phyloP scores from a whole-genome alignment of 2,888 invertebrate species.

The Carcina quercana region DNA sequence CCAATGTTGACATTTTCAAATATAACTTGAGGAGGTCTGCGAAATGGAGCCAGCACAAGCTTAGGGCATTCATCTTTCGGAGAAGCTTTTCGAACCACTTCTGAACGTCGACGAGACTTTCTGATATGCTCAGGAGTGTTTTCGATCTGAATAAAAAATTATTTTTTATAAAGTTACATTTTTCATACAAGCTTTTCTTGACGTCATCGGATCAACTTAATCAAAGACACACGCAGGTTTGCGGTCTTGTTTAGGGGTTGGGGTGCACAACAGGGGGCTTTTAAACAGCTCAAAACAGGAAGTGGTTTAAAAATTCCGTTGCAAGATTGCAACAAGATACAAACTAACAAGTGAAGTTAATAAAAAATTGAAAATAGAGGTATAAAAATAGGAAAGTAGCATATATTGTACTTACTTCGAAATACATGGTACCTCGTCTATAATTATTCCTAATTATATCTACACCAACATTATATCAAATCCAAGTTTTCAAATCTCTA shows the following conservation, averaged over 20 bases:
- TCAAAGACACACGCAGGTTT: too few species aligned
- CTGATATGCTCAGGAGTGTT: conserved; percentile 63
- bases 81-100: conserved; percentile 35
- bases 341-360: conserved; percentile 2
- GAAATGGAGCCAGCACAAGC: conserved; percentile 78
- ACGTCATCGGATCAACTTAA: too few species aligned
- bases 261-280: too few species aligned
- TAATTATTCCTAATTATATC: too few species aligned
- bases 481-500: too few species aligned
- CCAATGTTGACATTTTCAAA: conserved; percentile 79
- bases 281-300: too few species aligned
- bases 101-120: conserved; percentile 40
- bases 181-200: too few species aligned
- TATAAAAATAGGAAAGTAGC: too few species aligned
- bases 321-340: conserved; percentile 3
- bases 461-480: too few species aligned
- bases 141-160: conserved; percentile 51
- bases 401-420: conserved; percentile 44
- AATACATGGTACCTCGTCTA: conserved; percentile 43
- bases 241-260: too few species aligned
- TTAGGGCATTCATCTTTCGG: conserved; percentile 63
- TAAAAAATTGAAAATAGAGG: conserved; percentile 3
- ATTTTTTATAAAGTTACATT: too few species aligned
- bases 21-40: conserved; percentile 77
- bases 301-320: too few species aligned